Conservation (phyloP, 2,888 invertebrate species). For the Metellina segmentata region DNA sequence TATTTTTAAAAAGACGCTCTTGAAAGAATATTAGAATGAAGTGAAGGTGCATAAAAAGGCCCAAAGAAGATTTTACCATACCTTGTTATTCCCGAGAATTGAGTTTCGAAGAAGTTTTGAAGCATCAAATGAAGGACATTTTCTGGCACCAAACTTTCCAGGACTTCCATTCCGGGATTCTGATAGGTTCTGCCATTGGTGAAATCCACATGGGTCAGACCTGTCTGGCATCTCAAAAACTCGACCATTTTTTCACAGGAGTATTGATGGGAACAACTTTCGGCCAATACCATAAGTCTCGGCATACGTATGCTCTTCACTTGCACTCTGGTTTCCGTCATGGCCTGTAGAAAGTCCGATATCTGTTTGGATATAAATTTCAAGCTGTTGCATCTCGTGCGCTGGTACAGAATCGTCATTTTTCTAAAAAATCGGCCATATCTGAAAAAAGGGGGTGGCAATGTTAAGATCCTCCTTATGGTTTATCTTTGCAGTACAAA, state of each 20-base stretch:
- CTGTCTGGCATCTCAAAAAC: background rate
- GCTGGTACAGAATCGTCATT: conserved; percentile 1
- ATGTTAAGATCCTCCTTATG: background rate
- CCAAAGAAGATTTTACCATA: background rate
- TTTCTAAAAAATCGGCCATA: conserved; percentile 5
- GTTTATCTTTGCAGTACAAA: too few species aligned
- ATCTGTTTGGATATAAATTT: background rate
- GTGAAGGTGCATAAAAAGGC: background rate
- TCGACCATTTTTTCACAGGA: conserved; percentile 2
- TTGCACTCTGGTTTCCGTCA: background rate
- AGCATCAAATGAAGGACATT: background rate
- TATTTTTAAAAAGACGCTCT: too few species aligned
- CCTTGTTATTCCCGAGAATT: conserved; percentile 1
- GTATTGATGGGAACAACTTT: background rate
- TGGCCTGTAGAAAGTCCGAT: background rate
- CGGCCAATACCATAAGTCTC: background rate
- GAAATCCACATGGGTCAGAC: background rate
- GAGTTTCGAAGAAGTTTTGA: background rate
- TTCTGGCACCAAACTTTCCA: background rate
- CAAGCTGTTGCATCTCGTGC: background rate
- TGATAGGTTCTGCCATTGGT: background rate
- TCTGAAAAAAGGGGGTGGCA: background rate
- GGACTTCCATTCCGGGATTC: background rate
- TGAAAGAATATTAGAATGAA: too few species aligned
- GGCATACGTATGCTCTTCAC: background rate